Evolutionary conservation across 2,888 invertebrate genomes (phyloP).

Genomic region (Zaprionus lineosus): DNA sequence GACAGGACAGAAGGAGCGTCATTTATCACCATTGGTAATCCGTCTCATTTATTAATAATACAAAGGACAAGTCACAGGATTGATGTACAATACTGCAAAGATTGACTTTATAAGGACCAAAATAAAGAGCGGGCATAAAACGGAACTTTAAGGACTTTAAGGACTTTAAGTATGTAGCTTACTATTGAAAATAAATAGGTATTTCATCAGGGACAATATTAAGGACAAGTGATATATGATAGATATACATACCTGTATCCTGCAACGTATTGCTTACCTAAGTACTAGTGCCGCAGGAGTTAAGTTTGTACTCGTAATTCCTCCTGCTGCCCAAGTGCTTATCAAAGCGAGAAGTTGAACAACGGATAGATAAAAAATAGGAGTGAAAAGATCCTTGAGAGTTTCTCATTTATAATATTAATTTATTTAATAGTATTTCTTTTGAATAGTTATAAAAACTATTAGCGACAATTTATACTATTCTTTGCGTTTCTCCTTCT

Average conservation of each 20-base stretch:
- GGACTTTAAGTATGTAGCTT: too few species aligned
- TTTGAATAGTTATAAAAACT: slow-evolving; percentile 74
- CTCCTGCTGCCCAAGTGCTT: slow-evolving; percentile 84
- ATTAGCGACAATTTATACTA: slow-evolving; percentile 73
- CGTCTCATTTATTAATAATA: too few species aligned
- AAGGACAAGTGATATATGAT: neutral
- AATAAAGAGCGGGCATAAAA: too few species aligned
- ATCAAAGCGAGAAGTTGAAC: slow-evolving; percentile 84
- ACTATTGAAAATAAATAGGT: too few species aligned
- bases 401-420: slow-evolving; percentile 46
- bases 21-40: too few species aligned
- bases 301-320: slow-evolving; percentile 77
- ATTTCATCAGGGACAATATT: too few species aligned
- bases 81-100: too few species aligned
- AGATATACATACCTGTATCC: slow-evolving; percentile 13
- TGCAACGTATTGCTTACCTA: slow-evolving; percentile 82
- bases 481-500: slow-evolving; percentile 60
- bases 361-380: slow-evolving; percentile 50
- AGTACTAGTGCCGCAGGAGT: slow-evolving; percentile 84
- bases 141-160: too few species aligned
- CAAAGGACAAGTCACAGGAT: too few species aligned
- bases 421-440: slow-evolving; percentile 61
- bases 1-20: too few species aligned
- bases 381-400: neutral
- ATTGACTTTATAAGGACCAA: too few species aligned